phyloP scores from a whole-genome alignment of 2,888 invertebrate genomes.

The Calameuta pallipes region DNA sequence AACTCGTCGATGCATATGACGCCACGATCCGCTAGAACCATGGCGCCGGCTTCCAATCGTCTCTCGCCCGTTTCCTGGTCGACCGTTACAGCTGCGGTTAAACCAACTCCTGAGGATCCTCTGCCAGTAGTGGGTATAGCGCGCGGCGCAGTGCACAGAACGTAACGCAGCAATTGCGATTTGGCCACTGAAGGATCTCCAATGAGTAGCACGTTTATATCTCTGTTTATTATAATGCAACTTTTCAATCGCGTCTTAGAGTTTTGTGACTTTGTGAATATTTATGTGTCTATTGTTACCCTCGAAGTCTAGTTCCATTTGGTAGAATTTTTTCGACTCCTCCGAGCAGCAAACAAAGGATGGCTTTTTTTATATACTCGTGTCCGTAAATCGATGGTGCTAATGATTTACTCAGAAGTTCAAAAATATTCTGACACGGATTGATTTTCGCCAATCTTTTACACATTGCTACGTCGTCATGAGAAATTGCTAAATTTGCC shows the following conservation, averaged over 20 bases:
- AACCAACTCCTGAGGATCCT: constrained; percentile 97
- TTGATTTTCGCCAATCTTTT: constrained; percentile 79
- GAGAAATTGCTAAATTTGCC: constrained; percentile 78
- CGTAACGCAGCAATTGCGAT: constrained; percentile 94
- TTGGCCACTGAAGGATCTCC: constrained; percentile 99
- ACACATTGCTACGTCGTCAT: constrained; percentile 90
- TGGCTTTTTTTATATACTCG: constrained; percentile 95
- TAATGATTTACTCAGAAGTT: constrained; percentile 88
- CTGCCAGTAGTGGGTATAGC: constrained; percentile 98
- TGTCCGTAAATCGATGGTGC: constrained; percentile 99
- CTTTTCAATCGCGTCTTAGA: background rate
- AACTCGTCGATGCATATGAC: constrained; percentile 98
- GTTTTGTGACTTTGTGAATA: constrained; percentile 1
- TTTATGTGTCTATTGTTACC: constrained; percentile 67
- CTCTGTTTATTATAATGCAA: constrained; percentile 61
- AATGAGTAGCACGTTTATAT: constrained; percentile 92
- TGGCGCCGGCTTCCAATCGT: constrained; percentile 96
- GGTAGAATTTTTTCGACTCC: constrained; percentile 94
- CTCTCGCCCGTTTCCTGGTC: constrained; percentile 93
- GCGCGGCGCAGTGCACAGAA: constrained; percentile 92
- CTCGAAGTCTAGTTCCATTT: constrained; percentile 92
- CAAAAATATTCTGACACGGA: constrained; percentile 84
- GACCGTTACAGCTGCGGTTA: constrained; percentile 97
- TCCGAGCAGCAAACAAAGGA: constrained; percentile 92
- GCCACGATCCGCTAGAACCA: constrained; percentile 99